Evolutionary conservation across 2,797 vertebrate species (phyloP), one percentile per base, ranked within the genome.

Genomic region (Bradypus variegatus): DNA sequence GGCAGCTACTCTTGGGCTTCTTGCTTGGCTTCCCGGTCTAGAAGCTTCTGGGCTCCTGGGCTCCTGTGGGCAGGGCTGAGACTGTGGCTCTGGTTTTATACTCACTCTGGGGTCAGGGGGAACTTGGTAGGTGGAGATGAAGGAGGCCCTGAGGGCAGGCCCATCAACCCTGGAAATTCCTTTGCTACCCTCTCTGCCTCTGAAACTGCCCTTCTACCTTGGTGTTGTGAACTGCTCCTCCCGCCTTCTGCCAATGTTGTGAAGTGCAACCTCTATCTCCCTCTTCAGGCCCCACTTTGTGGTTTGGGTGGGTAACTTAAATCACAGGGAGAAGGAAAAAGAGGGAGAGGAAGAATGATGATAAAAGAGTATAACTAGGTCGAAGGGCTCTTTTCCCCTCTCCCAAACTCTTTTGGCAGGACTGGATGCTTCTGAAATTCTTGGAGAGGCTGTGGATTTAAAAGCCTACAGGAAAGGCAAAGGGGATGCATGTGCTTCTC

Each of bases 161-260:
- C 67, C n/a, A 83, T 84, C 65, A 86, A 83, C 62, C 88, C 77
- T 81, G 73, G 79, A 90, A 93, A 93, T 90, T 90, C 62, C 53
- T 86, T 41, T 88, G 21, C 16, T 36, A 27, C 65, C 29, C 16
- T 86, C 67, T 38, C 31, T 64, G 85, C 36, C 41, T 41, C 58
- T 86, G n/a, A 67, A n/a, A 53, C 79, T 41, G 18, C 53, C 53
- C 50, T 87, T 94, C 65, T 91, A 41, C 36, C 69, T 31, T 88
- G 70, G 23, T 8, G 67, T 67, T 27, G 91, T 78, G 62, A 70
- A 50, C 19, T 11, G 10, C 38, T 91, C 14, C 38, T 12, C 38
- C 72, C 53, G 25, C 21, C 21, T 27, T 33, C 58, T 18, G 58
- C 36, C 53, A 33, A 15, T 4, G 7, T 33, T 53, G 50, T 64